phyloP scores from a whole-genome alignment of 2,797 vertebrate genomes.

The Rhincodon typus region DNA sequence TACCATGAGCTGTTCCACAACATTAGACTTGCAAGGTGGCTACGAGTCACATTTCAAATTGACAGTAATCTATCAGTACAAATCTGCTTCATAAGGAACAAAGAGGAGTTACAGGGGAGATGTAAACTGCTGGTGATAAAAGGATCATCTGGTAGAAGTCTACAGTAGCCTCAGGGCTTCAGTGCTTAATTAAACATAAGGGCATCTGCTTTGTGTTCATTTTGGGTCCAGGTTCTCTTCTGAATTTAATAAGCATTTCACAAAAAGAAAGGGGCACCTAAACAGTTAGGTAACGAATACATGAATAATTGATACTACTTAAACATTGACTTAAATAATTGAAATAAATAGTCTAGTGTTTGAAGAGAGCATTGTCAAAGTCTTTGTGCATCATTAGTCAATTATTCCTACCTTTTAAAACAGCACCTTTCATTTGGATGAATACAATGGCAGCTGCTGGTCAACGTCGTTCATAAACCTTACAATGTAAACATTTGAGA shows the following conservation, averaged over 20 bases:
- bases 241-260: slow-evolving; percentile 1
- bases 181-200: neutral
- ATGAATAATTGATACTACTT: neutral
- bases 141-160: slow-evolving; percentile 18
- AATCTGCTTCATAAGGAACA: neutral
- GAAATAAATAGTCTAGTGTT: neutral
- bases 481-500: neutral
- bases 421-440: neutral
- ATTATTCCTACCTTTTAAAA: neutral
- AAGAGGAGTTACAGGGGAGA: neutral
- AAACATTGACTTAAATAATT: neutral
- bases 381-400: neutral
- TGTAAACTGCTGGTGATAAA: neutral
- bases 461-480: neutral
- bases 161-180: neutral
- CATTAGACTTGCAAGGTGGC: neutral
- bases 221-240: too few species aligned
- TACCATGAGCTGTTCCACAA: neutral
- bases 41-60: neutral
- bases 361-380: neutral
- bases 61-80: neutral
- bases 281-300: neutral
- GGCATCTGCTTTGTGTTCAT: slow-evolving; percentile 23
- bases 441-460: neutral
- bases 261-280: neutral